These are phyloP conservation scores for Heloderma charlesbogerti DNA, from an alignment of 2,113 vertebrate genomes.

Conservation along the genomic window DNA sequence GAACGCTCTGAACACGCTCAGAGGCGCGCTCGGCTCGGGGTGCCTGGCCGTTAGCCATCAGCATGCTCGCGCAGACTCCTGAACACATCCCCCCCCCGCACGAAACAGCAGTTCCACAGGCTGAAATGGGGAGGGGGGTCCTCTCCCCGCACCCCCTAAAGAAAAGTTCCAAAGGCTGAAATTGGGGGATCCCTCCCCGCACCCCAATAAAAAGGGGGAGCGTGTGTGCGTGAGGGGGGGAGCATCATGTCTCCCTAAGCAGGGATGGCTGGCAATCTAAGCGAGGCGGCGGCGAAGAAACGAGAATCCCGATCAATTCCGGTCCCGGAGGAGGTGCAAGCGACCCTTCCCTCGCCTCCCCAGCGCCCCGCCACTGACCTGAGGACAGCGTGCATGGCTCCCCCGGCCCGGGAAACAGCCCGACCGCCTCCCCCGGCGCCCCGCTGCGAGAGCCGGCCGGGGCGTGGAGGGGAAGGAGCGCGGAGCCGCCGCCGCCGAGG, in stretches of 20 bases:
- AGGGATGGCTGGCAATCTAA: not conserved
- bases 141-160: no score
- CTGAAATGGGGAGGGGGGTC: not conserved
- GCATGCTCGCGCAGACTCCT: not conserved
- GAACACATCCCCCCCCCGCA: no score
- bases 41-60: not conserved
- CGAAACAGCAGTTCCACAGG: not conserved
- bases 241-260: rapidly evolving
- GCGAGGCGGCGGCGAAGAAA: not conserved
- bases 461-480: not conserved
- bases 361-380: not conserved
- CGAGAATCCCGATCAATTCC: not conserved
- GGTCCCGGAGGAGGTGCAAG: not conserved
- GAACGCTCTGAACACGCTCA: not conserved
- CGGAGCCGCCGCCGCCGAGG: no score
- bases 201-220: not conserved
- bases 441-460: rapidly evolving
- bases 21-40: not conserved
- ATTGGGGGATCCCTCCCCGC: not conserved
- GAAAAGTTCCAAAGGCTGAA: not conserved
- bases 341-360: not conserved
- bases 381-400: not conserved
- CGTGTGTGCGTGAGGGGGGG: no score
- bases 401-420: rapidly evolving
- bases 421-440: not conserved